These are phyloP conservation scores for Drepanosiphum platanoidis DNA, from an alignment of 2,888 invertebrate genomes.

Conservation along the genomic window DNA sequence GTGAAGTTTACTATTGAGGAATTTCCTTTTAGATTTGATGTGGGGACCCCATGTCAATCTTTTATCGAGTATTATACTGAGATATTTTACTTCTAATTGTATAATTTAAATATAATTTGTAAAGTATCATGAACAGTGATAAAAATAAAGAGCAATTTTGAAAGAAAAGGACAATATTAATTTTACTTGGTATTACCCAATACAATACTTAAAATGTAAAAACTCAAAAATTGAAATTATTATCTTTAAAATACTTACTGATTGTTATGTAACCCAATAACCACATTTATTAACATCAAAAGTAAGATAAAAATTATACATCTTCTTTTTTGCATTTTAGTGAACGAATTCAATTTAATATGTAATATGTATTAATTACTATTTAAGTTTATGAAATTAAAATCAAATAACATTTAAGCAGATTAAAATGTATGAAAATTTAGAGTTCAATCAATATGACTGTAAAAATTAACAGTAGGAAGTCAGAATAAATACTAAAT, in stretches of 20 bases:
- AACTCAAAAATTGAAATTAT: too few relatives aligned
- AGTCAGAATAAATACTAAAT: background rate
- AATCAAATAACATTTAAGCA: background rate
- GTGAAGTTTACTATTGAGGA: too few relatives aligned
- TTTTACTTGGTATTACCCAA: too few relatives aligned
- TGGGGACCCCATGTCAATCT: slow-evolving; percentile 8
- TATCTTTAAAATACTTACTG: slow-evolving; percentile 60
- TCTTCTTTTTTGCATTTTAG: slow-evolving; percentile 19
- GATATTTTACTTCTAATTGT: too few relatives aligned
- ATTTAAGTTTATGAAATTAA: background rate
- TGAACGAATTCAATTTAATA: too few relatives aligned
- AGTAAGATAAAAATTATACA: background rate
- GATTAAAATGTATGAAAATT: background rate
- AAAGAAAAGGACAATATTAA: too few relatives aligned
- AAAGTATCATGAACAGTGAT: too few relatives aligned
- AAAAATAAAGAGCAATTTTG: too few relatives aligned
- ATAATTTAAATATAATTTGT: too few relatives aligned
- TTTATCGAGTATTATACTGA: background rate
- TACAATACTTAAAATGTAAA: too few relatives aligned
- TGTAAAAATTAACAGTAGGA: background rate
- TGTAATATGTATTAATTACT: too few relatives aligned
- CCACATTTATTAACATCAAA: background rate
- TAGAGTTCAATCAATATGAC: background rate
- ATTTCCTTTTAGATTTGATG: background rate
- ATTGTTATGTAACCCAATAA: slow-evolving; percentile 18